Base-by-base conservation (phyloP, 1,140 invertebrate species). In the Formica exsecta region DNA sequence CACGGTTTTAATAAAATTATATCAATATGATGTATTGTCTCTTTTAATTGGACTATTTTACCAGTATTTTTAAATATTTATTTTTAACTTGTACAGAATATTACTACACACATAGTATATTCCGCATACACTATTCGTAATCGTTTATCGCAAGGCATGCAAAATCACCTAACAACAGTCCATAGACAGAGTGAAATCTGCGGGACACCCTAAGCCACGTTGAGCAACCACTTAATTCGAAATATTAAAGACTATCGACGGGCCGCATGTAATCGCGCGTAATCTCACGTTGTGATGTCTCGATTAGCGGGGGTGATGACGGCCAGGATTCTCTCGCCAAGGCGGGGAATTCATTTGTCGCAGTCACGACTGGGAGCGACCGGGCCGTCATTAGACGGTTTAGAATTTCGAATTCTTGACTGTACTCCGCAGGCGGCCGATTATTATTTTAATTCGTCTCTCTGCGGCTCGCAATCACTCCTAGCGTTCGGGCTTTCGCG, bases 371-470 rank as follows among this genome's bases (percentile, higher is more conserved):
- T 74, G n/a, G 13, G 68, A 83, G 32, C 32, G 51, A 38, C 19
- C 64, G 71, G 32, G 41, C 68, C 68, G 36, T 83, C 79, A 83
- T 83, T 83, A 83, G 68, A 54, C 79, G 79, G 64, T 32, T 66
- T 61, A 19, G 66, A 81, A 81, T 81, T 83, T 83, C 54, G 79
- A 71, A 81, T 73, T 81, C 57, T 29, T 16, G 36, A n/a, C 54
- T 66, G 3, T 71, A 19, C 76, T 70, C 13, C 19, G 11, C 36
- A 16, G 22, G 7, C 68, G 79, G 7, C 25, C 79, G 68, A 83
- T 83, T 83, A 83, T 83, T 83, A 83, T 83, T 83, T 83, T 83
- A 73, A 83, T 74, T 73, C 48, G 29, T 51, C 29, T 32, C 61
- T 25, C 38, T 11, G 76, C 13, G 29, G 32, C 48, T 71, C 48